These are phyloP conservation scores for Oostethus manadensis DNA, from an alignment of 2,113 vertebrate genomes.

Conservation along the genomic window DNA sequence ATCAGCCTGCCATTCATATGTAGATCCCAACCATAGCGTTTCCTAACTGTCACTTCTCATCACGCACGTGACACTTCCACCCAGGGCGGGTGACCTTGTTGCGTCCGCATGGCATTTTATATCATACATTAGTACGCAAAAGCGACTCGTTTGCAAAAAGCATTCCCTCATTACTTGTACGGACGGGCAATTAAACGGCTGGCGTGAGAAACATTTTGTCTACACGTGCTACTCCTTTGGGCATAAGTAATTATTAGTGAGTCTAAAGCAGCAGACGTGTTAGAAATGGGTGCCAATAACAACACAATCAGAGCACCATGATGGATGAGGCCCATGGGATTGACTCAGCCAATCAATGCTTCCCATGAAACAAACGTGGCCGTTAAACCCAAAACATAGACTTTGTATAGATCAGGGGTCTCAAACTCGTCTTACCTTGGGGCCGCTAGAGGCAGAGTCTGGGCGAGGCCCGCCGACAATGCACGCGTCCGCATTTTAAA, in stretches of 20 bases:
- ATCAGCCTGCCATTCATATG: slow-evolving; percentile 64
- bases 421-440: too few relatives aligned
- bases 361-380: slow-evolving; percentile 48
- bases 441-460: too few relatives aligned
- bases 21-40: slow-evolving; percentile 55
- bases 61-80: slow-evolving; percentile 43
- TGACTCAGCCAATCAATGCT: slow-evolving; percentile 49
- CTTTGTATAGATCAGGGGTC: too few relatives aligned
- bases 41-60: slow-evolving; percentile 61
- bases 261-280: slow-evolving; percentile 45
- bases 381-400: slow-evolving; percentile 29
- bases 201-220: slow-evolving; percentile 21
- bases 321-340: slow-evolving; percentile 48
- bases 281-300: slow-evolving; percentile 42
- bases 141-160: not conserved
- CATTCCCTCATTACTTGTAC: not conserved
- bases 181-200: slow-evolving; percentile 23
- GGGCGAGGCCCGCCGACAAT: too few relatives aligned
- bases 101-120: slow-evolving; percentile 16
- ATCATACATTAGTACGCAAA: not conserved
- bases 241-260: slow-evolving; percentile 51
- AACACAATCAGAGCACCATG: slow-evolving; percentile 42
- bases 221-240: slow-evolving; percentile 6
- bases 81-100: slow-evolving; percentile 42
- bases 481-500: too few relatives aligned